Conservation (phyloP, 37 sponge, comb jelly and placozoan species). For the Amphimedon queenslandica region DNA sequence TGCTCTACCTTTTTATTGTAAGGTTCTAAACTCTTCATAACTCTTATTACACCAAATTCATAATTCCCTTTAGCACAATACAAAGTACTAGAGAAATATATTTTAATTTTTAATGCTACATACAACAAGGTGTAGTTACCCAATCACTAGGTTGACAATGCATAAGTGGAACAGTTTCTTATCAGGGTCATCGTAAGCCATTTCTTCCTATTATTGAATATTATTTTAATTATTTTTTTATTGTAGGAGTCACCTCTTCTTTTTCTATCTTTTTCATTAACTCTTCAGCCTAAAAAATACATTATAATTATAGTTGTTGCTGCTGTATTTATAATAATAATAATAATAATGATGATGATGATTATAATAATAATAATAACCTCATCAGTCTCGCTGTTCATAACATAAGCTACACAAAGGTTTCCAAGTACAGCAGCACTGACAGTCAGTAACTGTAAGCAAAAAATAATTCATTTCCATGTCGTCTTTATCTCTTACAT, state of each 20-base stretch:
- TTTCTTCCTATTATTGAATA: conserved; percentile 59
- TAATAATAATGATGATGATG: neutral
- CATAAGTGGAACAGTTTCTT: conserved; percentile 93
- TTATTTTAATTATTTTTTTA: conserved; percentile 1
- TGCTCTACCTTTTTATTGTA: conserved; percentile 86
- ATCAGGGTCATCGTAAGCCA: conserved; percentile 94
- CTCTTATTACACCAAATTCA: conserved; percentile 93
- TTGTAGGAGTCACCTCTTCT: conserved; percentile 68
- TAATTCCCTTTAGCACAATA: conserved; percentile 99
- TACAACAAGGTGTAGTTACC: conserved; percentile 27
- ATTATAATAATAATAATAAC: conserved; percentile 24
- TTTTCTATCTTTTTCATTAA: conserved; percentile 99
- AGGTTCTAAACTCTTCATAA: conserved; percentile 97
- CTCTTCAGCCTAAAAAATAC: conserved; percentile 84
- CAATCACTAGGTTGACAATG: conserved; percentile 98
- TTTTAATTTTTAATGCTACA: neutral
- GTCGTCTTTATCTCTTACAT: conserved; percentile 50
- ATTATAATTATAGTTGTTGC: neutral
- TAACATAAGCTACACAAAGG: conserved; percentile 97
- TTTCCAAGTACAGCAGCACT: conserved; percentile 98
- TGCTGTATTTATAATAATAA: neutral
- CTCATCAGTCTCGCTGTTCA: conserved; percentile 95
- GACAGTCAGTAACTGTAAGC: conserved; percentile 67
- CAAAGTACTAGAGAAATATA: conserved; percentile 48
- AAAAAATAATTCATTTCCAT: neutral